A percentile compares a stretch with the other conserved stretches of the same genome.
Conservation (phyloP, 2,113 vertebrate genomes). For the Plecotus auritus region DNA sequence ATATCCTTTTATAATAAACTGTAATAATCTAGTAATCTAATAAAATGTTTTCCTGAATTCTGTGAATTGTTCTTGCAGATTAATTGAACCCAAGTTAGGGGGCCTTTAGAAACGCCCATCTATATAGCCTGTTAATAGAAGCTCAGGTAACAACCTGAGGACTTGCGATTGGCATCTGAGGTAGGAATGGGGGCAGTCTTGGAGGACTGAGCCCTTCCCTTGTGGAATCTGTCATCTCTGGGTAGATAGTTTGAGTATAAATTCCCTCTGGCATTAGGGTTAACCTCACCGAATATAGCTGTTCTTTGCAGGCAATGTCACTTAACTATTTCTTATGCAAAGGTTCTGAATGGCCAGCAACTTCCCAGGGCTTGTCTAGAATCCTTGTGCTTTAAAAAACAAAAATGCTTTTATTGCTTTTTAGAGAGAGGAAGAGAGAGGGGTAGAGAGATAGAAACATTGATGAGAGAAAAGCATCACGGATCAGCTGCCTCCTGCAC, state of each 20-base stretch:
- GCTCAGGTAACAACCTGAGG: neutral
- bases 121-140: neutral
- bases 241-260: no score
- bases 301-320: neutral
- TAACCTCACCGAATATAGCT: neutral
- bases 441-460: no score
- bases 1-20: neutral
- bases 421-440: no score
- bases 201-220: neutral
- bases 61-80: neutral
- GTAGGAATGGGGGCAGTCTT: neutral
- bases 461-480: no score
- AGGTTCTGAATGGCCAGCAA: neutral
- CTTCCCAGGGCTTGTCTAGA: neutral
- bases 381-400: neutral
- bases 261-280: neutral
- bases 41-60: neutral
- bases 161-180: neutral
- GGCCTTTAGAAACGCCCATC: neutral
- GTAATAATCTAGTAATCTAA: neutral
- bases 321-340: neutral
- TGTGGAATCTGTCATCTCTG: neutral
- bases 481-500: no score
- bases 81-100: neutral
- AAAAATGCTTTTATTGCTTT: no score